A percentile compares a stretch with the other conserved stretches of the same genome.
phyloP scores from a whole-genome alignment of 2,888 invertebrate genomes.

The Criorhina ranunculi region DNA sequence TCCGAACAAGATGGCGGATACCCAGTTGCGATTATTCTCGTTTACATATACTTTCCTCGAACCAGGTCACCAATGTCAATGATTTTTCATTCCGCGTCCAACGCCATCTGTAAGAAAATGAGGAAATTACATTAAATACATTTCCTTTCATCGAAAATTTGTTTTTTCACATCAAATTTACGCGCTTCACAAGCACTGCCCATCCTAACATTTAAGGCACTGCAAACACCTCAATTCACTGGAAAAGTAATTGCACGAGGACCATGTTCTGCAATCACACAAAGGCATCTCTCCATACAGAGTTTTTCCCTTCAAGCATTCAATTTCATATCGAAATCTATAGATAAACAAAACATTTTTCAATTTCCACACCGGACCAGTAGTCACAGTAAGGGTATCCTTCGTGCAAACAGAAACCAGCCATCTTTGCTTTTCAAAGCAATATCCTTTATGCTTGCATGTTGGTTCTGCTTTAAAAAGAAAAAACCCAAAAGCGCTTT shows the following conservation, averaged over 20 bases:
- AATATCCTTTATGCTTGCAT: slow-evolving; percentile 22
- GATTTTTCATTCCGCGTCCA: too few relatives aligned
- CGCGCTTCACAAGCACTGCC: neutral
- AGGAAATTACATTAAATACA: too few relatives aligned
- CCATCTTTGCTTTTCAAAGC: slow-evolving; percentile 24
- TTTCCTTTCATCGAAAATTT: too few relatives aligned
- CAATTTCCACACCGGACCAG: slow-evolving; percentile 25
- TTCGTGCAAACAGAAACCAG: neutral
- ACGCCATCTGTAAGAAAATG: too few relatives aligned
- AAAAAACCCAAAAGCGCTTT: neutral
- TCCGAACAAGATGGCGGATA: too few relatives aligned
- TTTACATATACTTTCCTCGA: too few relatives aligned
- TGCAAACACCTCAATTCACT: neutral
- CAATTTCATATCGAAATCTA: slow-evolving; percentile 14
- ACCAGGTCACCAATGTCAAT: too few relatives aligned
- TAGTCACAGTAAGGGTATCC: neutral
- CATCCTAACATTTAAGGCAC: neutral
- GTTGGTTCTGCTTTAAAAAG: neutral
- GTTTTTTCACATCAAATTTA: too few relatives aligned
- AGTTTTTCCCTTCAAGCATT: neutral
- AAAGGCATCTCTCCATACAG: neutral
- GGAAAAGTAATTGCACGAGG: slow-evolving; percentile 1
- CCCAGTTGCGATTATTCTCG: too few relatives aligned
- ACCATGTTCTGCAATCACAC: neutral
- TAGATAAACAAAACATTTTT: slow-evolving; percentile 25